Evolutionary conservation across 2,113 vertebrate species (phyloP), one percentile per base, ranked within the genome.

Genomic region (Odontesthes bonariensis): DNA sequence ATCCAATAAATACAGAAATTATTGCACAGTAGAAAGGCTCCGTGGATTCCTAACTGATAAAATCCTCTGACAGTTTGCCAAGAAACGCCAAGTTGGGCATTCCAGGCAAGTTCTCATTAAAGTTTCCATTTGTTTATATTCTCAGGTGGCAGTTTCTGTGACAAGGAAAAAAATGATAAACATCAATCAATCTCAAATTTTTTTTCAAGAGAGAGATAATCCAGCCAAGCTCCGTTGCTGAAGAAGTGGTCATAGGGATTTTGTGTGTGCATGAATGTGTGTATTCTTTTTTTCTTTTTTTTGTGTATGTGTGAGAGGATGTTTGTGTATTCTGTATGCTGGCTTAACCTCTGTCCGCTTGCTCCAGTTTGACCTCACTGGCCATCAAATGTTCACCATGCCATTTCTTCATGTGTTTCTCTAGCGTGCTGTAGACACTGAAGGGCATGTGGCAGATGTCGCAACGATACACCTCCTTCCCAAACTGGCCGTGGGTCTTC

Each of bases 1-100:
- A 97, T 96, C 97, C 96, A 99, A 99, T 99, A 99, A 99, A 99
- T 99, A 99, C 96, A 98, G 97, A 99, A 98, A 99, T 98, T 99
- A 99, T 99, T 99, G 98, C 98, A 99, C 97, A 98, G 97, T 99
- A 98, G 97, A 99, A 99, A 99, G 97, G 98, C 97, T 98, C 96
- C 97, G 96, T 96, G 96, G 91, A 96, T 95, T 94, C 94, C 94
- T 95, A 95, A 96, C 96, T 96, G 95, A 97, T 95, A 94, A 95
- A 95, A 97, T 96, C 97, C 96, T 97, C 94, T 90, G 95, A 95
- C 95, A 93, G 95, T 89, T 87, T 89, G 86, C 83, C 86, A 87
- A 91, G 94, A 95, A 96, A 95, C 86, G 94, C 95, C 95, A 90
- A 92, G 92, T 74, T 93, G 92, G 94, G 94, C 94, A 92, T 95